These are phyloP conservation scores for Harpalus rubripes DNA, from an alignment of 2,888 invertebrate species.

Conservation along the genomic window DNA sequence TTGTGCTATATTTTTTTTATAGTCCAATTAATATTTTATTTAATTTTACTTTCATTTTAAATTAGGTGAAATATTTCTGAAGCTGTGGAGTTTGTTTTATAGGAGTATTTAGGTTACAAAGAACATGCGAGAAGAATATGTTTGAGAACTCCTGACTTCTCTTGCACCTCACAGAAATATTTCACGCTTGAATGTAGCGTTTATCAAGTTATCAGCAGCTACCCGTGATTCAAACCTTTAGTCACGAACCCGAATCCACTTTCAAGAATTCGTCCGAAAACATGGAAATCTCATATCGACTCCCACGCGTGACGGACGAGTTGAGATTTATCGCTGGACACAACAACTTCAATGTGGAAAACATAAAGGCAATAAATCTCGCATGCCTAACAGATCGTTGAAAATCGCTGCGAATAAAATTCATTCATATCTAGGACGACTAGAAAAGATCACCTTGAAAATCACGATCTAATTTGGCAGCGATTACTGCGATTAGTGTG, in stretches of 20 bases:
- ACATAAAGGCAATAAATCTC: neutral
- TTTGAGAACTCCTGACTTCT: slow-evolving; percentile 8
- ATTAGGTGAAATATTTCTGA: no score
- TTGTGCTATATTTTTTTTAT: no score
- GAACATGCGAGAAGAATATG: neutral
- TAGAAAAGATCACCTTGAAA: slow-evolving; percentile 58
- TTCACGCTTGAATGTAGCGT: slow-evolving; percentile 27
- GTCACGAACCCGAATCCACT: slow-evolving; percentile 27
- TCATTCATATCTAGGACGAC: slow-evolving; percentile 49
- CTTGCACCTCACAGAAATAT: slow-evolving; percentile 22
- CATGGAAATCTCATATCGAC: slow-evolving; percentile 6
- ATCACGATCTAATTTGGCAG: slow-evolving; percentile 49
- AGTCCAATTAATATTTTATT: no score
- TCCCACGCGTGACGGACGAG: neutral
- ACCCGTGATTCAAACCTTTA: neutral
- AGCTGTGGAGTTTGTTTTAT: no score
- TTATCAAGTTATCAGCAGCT: slow-evolving; percentile 58
- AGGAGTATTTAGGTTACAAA: no score
- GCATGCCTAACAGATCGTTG: neutral
- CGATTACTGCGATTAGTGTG: neutral
- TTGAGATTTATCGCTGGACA: neutral
- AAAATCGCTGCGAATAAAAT: slow-evolving; percentile 23
- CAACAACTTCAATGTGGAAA: neutral
- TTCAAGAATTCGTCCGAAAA: slow-evolving; percentile 23
- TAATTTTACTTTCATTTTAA: no score